phyloP scores from a whole-genome alignment of 2,113 vertebrate species.

The Tringa solitaria region DNA sequence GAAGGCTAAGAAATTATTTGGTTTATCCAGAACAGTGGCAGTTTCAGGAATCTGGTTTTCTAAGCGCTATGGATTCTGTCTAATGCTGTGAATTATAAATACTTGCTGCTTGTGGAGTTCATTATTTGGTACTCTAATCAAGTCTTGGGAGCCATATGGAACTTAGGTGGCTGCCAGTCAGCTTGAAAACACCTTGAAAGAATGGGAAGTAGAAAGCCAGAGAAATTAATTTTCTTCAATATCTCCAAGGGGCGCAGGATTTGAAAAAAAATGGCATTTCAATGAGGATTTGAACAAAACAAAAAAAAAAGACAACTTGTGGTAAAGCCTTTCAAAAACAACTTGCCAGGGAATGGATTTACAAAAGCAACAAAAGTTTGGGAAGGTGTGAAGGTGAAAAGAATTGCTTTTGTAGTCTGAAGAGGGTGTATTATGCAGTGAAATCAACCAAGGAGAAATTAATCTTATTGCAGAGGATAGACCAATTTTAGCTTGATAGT shows the following conservation, averaged over 20 bases:
- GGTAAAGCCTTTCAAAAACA: background rate
- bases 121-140: background rate
- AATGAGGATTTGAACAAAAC: background rate
- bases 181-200: background rate
- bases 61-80: background rate
- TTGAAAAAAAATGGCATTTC: background rate
- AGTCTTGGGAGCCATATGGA: background rate
- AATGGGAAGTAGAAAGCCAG: background rate
- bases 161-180: background rate
- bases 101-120: background rate
- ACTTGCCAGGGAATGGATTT: background rate
- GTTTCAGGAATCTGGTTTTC: background rate
- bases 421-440: background rate
- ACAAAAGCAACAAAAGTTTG: background rate
- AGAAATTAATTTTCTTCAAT: background rate
- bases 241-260: background rate
- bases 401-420: background rate
- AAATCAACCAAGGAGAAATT: background rate
- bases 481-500: background rate
- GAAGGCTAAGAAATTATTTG: background rate
- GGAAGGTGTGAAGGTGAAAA: background rate
- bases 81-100: background rate
- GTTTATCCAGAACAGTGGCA: background rate
- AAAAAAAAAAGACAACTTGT: background rate
- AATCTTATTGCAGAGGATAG: background rate